These are phyloP conservation scores for Drosophila bipectinata DNA, from an alignment of 1,140 invertebrate species.

Conservation along the genomic window DNA sequence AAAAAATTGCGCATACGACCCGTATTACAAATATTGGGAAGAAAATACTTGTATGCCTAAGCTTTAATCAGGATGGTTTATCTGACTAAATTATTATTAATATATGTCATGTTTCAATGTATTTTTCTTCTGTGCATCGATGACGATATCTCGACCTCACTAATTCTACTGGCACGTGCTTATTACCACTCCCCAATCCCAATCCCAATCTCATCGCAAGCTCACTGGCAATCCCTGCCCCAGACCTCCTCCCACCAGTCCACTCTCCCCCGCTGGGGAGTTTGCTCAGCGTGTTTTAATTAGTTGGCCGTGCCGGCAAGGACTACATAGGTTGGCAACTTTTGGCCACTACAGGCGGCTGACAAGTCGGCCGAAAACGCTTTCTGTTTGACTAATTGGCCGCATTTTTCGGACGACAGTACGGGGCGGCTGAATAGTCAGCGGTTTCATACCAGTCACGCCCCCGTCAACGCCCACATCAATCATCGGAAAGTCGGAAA, in stretches of 20 bases:
- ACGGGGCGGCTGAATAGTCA: constrained; percentile 32
- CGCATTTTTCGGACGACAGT: constrained; percentile 49
- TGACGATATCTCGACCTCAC: constrained; percentile 40
- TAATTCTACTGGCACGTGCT: constrained; percentile 70
- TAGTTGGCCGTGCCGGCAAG: constrained; percentile 49
- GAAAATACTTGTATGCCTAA: too few relatives aligned
- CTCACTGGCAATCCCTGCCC: not conserved
- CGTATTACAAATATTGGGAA: not conserved
- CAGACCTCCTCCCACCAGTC: not conserved
- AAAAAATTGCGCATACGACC: not conserved
- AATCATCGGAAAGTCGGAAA: constrained; percentile 41
- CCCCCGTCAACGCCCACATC: constrained; percentile 28
- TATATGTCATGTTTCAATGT: too few relatives aligned
- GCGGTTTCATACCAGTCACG: constrained; percentile 3
- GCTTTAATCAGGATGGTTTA: too few relatives aligned
- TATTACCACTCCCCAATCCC: constrained; percentile 25
- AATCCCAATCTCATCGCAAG: not conserved
- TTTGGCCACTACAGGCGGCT: not conserved
- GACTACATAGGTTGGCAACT: constrained; percentile 22
- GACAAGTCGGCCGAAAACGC: constrained; percentile 19
- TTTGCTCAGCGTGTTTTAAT: constrained; percentile 78
- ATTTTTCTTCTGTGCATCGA: not conserved
- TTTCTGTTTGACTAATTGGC: constrained; percentile 73
- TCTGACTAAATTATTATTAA: too few relatives aligned
- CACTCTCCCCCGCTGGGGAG: constrained; percentile 23